A percentile compares a stretch with the other conserved stretches of the same genome.
Evolutionary conservation across 2,113 vertebrate species (phyloP).

Genomic region (Marcusenius ussheri): DNA sequence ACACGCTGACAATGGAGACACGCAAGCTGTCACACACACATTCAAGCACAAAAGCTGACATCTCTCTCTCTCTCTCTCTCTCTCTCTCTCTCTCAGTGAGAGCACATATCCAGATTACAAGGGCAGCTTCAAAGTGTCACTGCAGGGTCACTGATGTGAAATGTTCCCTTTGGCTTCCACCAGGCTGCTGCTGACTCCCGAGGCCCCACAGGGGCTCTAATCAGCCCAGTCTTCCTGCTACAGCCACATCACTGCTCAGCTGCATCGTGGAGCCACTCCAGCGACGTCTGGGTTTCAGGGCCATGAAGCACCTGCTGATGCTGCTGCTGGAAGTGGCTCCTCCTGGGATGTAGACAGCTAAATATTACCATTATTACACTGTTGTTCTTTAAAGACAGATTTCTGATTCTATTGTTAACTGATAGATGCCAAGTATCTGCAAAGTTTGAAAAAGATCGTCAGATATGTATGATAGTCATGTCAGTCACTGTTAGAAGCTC

Average conservation of each 20-base stretch:
- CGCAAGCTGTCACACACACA: not conserved
- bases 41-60: not conserved
- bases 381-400: not conserved
- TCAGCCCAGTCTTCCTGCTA: not conserved
- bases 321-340: not conserved
- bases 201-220: not conserved
- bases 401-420: not conserved
- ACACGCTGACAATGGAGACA: not conserved
- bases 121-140: not conserved
- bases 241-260: not conserved
- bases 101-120: not conserved
- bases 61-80: not conserved
- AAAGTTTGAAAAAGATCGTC: not conserved
- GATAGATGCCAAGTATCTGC: not conserved
- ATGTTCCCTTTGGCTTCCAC: not conserved
- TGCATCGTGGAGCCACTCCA: not conserved
- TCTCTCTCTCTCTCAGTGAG: not conserved
- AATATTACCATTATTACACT: not conserved
- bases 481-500: not conserved
- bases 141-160: not conserved
- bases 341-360: not conserved
- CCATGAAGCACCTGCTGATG: not conserved
- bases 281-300: not conserved
- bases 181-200: not conserved
- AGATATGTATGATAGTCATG: not conserved